Evolutionary conservation across 2,888 invertebrate species (phyloP).

Genomic region (Sarcophaga carnaria): DNA sequence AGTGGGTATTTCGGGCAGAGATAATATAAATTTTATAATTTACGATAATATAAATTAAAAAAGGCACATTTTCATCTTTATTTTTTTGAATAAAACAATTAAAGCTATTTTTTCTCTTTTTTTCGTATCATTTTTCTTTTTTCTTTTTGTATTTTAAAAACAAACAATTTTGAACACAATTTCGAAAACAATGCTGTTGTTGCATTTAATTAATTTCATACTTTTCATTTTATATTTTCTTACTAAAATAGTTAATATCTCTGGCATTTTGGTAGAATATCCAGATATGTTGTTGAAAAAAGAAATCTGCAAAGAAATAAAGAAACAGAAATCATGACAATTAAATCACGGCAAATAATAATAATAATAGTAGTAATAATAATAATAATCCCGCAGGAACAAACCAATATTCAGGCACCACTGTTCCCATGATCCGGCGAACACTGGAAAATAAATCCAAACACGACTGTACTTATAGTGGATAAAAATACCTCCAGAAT

Average conservation of each 20-base stretch:
- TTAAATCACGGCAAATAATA: background rate
- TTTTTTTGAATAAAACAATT: constrained; percentile 58
- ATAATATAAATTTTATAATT: constrained; percentile 17
- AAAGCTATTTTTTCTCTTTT: constrained; percentile 59
- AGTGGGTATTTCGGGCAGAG: background rate
- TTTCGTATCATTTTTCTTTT: background rate
- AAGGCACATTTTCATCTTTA: constrained; percentile 61
- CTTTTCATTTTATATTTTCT: background rate
- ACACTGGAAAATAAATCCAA: no score
- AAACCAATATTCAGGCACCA: no score
- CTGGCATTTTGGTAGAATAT: constrained; percentile 17
- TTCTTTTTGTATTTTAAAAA: constrained; percentile 30
- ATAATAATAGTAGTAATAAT: background rate
- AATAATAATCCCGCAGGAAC: no score
- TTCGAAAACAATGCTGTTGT: constrained; percentile 33
- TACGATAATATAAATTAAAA: constrained; percentile 59
- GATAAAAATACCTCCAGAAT: no score
- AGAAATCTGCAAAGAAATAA: constrained; percentile 65
- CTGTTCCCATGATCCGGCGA: no score
- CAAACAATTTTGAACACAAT: constrained; percentile 59
- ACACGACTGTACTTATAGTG: no score
- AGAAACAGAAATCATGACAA: constrained; percentile 9
- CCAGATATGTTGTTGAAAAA: constrained; percentile 49
- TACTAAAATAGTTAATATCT: constrained; percentile 19
- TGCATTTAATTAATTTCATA: background rate